Evolutionary conservation across 2,888 invertebrate genomes (phyloP).

Genomic region (Cheilosia pagana): DNA sequence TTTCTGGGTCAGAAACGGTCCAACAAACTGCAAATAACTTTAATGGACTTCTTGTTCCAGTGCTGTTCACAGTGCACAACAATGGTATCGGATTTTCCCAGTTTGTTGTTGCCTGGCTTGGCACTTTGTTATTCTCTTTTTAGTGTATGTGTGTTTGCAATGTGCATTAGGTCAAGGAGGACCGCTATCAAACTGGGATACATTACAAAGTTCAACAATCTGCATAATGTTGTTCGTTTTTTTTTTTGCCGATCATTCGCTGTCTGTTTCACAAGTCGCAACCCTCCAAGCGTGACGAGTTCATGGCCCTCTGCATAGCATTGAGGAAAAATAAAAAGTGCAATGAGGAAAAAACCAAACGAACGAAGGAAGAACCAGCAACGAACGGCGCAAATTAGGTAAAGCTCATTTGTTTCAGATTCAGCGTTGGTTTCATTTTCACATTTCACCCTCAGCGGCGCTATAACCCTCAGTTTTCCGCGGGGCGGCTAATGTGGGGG

Average conservation of each 20-base stretch:
- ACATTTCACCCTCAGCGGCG: conserved; percentile 30
- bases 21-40: conserved; percentile 63
- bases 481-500: conserved; percentile 12
- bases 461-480: conserved; percentile 18
- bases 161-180: conserved; percentile 65
- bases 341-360: conserved; percentile 4
- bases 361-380: conserved; percentile 10
- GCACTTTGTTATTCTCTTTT: not conserved
- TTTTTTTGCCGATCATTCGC: conserved; percentile 29
- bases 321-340: conserved; percentile 17
- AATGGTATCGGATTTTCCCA: not conserved
- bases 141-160: not conserved
- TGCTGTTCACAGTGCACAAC: conserved; percentile 38
- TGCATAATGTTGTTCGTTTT: conserved; percentile 35
- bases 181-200: conserved; percentile 63
- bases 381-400: conserved; percentile 56
- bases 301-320: conserved; percentile 60
- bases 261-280: conserved; percentile 48
- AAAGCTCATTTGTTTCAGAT: conserved; percentile 65
- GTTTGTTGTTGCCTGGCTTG: not conserved
- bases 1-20: conserved; percentile 61
- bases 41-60: conserved; percentile 66
- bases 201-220: conserved; percentile 72
- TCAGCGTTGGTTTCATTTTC: conserved; percentile 40
- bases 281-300: conserved; percentile 26